These are phyloP conservation scores for Xenotilapia caudafasciata DNA, from an alignment of 2,113 vertebrate genomes.

Conservation along the genomic window DNA sequence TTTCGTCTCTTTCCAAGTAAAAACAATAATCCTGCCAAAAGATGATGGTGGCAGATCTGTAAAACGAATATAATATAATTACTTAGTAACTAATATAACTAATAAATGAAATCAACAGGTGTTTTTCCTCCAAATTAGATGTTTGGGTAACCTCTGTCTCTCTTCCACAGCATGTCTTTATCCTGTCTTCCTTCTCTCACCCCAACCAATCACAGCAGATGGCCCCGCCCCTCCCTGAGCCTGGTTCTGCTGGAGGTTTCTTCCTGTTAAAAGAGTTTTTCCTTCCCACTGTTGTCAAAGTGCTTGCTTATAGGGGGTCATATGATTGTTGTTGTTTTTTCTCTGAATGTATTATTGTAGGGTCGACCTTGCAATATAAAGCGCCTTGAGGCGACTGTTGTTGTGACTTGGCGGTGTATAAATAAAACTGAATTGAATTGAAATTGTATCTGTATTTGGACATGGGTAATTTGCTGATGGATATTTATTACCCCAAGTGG, in stretches of 20 bases:
- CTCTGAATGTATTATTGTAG: background rate
- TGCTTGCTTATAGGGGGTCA: background rate
- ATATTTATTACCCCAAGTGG: background rate
- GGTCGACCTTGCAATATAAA: background rate
- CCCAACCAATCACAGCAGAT: fast-evolving
- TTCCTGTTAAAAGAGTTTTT: background rate
- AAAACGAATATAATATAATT: background rate
- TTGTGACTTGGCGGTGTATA: background rate
- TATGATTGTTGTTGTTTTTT: background rate
- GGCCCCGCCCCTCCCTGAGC: background rate
- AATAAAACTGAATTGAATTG: background rate
- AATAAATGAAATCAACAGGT: background rate
- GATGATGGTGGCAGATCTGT: background rate
- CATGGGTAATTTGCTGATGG: background rate
- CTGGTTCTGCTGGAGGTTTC: background rate
- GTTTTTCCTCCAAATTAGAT: background rate
- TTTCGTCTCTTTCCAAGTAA: background rate
- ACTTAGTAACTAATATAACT: background rate
- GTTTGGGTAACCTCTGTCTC: background rate
- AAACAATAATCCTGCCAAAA: background rate
- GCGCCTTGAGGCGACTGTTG: background rate
- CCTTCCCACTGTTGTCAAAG: background rate
- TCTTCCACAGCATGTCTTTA: background rate
- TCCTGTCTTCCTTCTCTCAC: background rate
- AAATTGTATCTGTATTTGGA: background rate